phyloP scores from a whole-genome alignment of 2,113 vertebrate species.

The Neotoma lepida region DNA sequence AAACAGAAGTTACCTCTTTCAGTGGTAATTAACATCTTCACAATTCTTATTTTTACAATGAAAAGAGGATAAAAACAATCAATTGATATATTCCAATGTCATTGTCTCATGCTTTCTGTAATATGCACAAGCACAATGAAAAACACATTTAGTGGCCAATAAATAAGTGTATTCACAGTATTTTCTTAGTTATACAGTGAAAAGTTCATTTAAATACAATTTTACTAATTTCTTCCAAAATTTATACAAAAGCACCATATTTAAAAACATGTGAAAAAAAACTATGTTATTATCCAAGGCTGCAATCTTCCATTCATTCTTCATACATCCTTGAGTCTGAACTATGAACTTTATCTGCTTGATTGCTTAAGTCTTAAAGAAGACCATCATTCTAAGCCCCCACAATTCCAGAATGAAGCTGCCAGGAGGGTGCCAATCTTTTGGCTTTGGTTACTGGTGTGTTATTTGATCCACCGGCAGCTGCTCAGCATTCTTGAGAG shows the following conservation, averaged over 20 bases:
- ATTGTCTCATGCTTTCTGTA: background rate
- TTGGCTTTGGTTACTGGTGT: constrained; percentile 86
- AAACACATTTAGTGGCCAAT: background rate
- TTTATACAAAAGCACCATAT: constrained; percentile 40
- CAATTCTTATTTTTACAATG: constrained; percentile 45
- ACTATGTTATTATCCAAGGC: background rate
- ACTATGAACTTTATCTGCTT: background rate
- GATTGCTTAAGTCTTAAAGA: background rate
- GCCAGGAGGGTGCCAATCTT: too few species aligned
- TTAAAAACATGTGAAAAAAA: background rate
- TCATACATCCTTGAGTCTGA: background rate
- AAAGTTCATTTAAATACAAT: constrained; percentile 33
- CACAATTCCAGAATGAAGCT: background rate
- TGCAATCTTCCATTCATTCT: background rate
- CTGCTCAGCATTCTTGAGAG: constrained; percentile 92
- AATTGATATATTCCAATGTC: background rate
- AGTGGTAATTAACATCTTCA: constrained; percentile 36
- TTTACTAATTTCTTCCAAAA: constrained; percentile 41
- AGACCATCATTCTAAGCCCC: background rate
- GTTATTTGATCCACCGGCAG: constrained; percentile 97
- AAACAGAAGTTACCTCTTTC: background rate
- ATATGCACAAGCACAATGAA: background rate
- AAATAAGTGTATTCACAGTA: constrained; percentile 14
- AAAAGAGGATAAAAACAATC: constrained; percentile 30
- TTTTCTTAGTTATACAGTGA: constrained; percentile 56